Conservation (phyloP, 2,888 invertebrate genomes). For the Copidosoma aretas region DNA sequence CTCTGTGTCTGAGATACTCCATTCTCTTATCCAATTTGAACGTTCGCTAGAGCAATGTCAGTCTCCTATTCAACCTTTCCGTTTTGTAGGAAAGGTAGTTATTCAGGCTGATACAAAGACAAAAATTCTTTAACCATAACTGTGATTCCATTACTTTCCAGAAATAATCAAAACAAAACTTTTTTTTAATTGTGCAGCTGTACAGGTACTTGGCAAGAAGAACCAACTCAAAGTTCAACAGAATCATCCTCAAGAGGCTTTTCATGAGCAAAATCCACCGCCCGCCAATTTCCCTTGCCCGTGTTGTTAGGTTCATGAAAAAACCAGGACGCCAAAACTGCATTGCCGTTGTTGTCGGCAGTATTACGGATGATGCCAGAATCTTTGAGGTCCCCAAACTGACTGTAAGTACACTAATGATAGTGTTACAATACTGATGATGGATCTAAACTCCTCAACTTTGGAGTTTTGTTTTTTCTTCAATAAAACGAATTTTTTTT, state of each 20-base stretch:
- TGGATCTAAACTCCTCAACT: too few relatives aligned
- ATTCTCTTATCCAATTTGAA: slow-evolving; percentile 58
- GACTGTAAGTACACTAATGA: slow-evolving; percentile 65
- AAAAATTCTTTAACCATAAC: background rate
- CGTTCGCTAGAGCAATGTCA: slow-evolving; percentile 58
- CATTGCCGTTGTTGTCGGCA: slow-evolving; percentile 93
- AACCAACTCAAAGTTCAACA: slow-evolving; percentile 95
- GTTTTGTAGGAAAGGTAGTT: slow-evolving; percentile 45
- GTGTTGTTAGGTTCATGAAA: slow-evolving; percentile 85
- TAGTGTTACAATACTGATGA: too few relatives aligned
- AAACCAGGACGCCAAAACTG: slow-evolving; percentile 85
- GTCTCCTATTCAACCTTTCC: slow-evolving; percentile 56
- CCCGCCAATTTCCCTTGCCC: slow-evolving; percentile 91
- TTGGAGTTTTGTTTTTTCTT: too few relatives aligned
- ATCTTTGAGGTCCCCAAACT: slow-evolving; percentile 91
- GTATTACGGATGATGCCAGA: slow-evolving; percentile 93
- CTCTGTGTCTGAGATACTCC: slow-evolving; percentile 56
- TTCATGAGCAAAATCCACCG: slow-evolving; percentile 98
- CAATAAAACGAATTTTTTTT: too few relatives aligned
- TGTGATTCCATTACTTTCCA: background rate
- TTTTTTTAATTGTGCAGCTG: slow-evolving; percentile 68
- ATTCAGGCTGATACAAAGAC: slow-evolving; percentile 52
- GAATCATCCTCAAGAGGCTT: slow-evolving; percentile 89
- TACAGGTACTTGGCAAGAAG: slow-evolving; percentile 97
- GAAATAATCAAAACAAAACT: background rate